Conservation (phyloP, 35 echinoderm and acorn worm genomes). For the Lytechinus pictus region DNA sequence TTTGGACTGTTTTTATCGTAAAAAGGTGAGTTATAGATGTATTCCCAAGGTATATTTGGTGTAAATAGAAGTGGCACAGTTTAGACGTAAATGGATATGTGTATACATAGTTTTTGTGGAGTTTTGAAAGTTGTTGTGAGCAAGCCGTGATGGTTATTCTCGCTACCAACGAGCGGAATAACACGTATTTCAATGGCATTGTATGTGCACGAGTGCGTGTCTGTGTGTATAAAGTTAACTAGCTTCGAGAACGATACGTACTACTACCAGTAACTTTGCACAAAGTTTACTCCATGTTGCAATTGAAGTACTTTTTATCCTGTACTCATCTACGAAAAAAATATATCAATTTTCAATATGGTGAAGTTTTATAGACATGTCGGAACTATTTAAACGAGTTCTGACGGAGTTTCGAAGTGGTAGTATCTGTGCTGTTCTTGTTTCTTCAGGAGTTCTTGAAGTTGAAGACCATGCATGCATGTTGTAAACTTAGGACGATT, state of each 20-base stretch:
- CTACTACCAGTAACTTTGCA: conserved; percentile 45
- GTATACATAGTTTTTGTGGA: neutral
- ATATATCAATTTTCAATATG: neutral
- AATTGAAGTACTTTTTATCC: neutral
- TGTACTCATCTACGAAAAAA: neutral
- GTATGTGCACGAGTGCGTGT: neutral
- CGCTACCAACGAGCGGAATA: neutral
- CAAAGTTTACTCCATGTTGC: conserved; percentile 8
- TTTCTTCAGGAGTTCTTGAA: neutral
- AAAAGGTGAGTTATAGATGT: neutral
- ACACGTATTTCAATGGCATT: neutral
- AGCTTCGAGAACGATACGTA: neutral
- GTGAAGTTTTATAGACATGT: neutral
- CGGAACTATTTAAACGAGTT: neutral
- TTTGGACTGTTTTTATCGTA: neutral
- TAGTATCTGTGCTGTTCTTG: neutral
- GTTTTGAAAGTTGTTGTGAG: neutral
- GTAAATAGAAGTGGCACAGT: neutral
- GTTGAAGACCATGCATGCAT: conserved; percentile 1
- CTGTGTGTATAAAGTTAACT: neutral
- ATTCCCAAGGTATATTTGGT: neutral
- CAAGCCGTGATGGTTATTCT: neutral
- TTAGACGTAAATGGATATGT: neutral
- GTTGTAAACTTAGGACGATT: conserved; percentile 17
- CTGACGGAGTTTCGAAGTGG: neutral